These are phyloP conservation scores for Stictonetta naevosa DNA, from an alignment of 2,113 vertebrate genomes.

Conservation along the genomic window DNA sequence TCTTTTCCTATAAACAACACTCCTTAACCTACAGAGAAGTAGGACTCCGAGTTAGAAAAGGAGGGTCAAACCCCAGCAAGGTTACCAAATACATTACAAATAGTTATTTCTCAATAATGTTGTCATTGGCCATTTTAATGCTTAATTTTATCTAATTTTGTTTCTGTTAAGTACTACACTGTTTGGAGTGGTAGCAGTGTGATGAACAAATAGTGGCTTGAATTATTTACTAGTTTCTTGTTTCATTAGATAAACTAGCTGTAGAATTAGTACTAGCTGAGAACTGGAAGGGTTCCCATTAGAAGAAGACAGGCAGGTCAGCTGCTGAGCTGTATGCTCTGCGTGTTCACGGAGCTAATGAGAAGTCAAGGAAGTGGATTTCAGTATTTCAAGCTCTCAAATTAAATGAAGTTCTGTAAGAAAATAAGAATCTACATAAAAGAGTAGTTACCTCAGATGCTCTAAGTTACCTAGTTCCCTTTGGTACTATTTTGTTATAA, in stretches of 20 bases:
- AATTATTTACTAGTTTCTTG: background rate
- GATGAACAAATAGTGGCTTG: background rate
- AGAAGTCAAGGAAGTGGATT: background rate
- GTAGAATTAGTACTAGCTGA: background rate
- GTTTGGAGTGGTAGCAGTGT: background rate
- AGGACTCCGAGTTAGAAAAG: background rate
- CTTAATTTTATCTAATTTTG: background rate
- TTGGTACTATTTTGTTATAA: background rate
- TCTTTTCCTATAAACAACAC: background rate
- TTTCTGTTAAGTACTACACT: background rate
- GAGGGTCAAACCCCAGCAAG: background rate
- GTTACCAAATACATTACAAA: background rate
- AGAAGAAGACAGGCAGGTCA: background rate
- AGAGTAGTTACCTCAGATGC: background rate
- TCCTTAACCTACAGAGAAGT: background rate
- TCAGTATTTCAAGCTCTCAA: background rate
- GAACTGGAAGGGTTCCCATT: background rate
- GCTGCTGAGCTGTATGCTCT: background rate
- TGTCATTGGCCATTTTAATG: background rate
- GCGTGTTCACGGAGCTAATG: background rate
- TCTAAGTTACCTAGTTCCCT: background rate
- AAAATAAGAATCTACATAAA: background rate
- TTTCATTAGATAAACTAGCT: background rate
- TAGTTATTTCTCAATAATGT: background rate
- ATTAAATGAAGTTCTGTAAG: background rate